Base-by-base conservation (phyloP, 2,888 invertebrate genomes). In the Lymantria dispar region DNA sequence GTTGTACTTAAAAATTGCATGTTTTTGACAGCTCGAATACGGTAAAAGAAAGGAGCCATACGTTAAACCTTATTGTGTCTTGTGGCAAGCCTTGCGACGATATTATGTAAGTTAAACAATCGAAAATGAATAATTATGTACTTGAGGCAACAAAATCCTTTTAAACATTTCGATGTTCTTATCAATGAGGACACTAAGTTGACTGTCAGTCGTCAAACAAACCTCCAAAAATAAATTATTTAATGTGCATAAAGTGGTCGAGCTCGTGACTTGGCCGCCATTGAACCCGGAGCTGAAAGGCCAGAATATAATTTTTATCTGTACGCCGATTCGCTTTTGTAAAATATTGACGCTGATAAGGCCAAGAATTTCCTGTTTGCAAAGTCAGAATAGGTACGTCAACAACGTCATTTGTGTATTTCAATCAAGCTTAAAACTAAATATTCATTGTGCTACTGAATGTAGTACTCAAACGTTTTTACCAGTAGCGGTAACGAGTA, bases 181-280 rank as follows among this genome's bases (percentile, higher is more conserved):
- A 80, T 79, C 80, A 61, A 52, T 55, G 53, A 67, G 68, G 70
- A 72, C 68, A 72, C 69, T 68, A 69, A 71, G 64, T 70, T 60
- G 66, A 72, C 69, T 73, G 77, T 79, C 78, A 83, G 69, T 74
- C 76, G 74, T 82, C 83, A 82, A 78, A 72, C 70, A 75, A 80
- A 80, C 78, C 74, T 77, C 74, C 76, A 63, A 83, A 83, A 85
- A 84, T 80, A 83, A 87, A 85, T 85, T 79, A 78, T 79, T 79
- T 82, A 82, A 81, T 81, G 80, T 78, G 76, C 79, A 76, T 78
- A 80, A 85, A 87, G 86, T 83, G 87, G 83, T 68, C 79, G 67
- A 60, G 79, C 73, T 87, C 90, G 90, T 90, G 90, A 89, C 87
- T 80, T 76, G 68, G 60, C 68, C 75, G 79, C 60, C 79, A 73